Conservation (phyloP, 2,797 vertebrate genomes). For the Danio choprae region DNA sequence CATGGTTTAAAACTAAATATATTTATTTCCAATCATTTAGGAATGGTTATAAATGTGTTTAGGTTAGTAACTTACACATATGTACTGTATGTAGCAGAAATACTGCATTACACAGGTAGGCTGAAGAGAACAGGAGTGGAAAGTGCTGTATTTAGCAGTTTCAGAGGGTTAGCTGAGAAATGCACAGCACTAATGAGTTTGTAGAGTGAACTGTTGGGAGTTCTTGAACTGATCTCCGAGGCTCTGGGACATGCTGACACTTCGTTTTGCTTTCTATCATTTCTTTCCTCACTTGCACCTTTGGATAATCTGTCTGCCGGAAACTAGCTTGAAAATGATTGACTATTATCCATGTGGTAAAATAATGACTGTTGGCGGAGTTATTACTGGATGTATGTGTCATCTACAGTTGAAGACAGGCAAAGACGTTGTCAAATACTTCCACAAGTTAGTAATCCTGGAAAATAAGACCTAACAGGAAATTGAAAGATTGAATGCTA, state of each 20-base stretch:
- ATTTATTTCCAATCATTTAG: too few relatives aligned
- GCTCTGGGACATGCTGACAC: conserved; percentile 75
- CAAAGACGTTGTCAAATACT: neutral
- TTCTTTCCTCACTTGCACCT: conserved; percentile 43
- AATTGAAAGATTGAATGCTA: conserved; percentile 31
- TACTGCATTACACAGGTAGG: conserved; percentile 35
- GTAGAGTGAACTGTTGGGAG: conserved; percentile 59
- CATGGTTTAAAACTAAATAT: neutral
- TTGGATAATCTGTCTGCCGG: conserved; percentile 21
- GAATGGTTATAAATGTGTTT: neutral
- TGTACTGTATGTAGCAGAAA: neutral
- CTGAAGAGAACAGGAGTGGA: conserved; percentile 48
- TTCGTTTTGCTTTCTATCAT: conserved; percentile 60
- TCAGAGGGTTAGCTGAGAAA: conserved; percentile 60
- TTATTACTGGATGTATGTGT: neutral
- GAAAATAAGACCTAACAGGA: conserved; percentile 29
- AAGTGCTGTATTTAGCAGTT: conserved; percentile 65
- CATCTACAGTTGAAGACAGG: conserved; percentile 1
- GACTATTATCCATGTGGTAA: conserved; percentile 5
- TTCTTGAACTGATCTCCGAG: conserved; percentile 56
- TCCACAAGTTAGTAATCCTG: conserved; percentile 17
- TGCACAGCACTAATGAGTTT: conserved; percentile 74
- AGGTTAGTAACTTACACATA: neutral
- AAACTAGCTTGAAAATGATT: conserved; percentile 33
- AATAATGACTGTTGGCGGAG: conserved; percentile 7